Base-by-base conservation (phyloP, 2,888 invertebrate species). In the Eupeodes luniger region DNA sequence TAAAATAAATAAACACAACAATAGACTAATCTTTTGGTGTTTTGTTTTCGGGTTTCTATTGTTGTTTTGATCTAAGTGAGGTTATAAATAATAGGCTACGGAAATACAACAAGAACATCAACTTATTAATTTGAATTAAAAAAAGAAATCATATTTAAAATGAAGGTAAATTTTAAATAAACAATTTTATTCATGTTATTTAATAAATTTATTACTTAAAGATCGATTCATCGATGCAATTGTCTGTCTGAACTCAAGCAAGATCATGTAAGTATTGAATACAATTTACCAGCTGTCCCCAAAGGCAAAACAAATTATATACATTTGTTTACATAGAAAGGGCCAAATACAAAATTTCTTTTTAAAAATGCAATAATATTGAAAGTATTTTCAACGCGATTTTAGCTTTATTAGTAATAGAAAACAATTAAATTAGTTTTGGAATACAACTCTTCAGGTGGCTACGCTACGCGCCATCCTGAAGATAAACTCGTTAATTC, bases 231-330 rank as follows among this genome's bases (percentile, higher is more conserved):
- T 89, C 85, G 11, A 90, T 85, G n/a, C 91, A 91, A 74, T 57
- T 92, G 49, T 86, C n/a, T n/a, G n/a, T n/a, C 90, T 4, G 91
- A 93, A 79, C 90, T 93, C 1, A 92, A 93, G 66, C 93, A 93
- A 70, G 92, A 91, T 75, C 90, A 92, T 91, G 93, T 93, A 89
- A 91, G 90, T 89, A 51, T 27, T 27, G 3, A 7, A 34, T 19
- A 2, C 19, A 27, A 49, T 36, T 27, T 27, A 27, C 2, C 27
- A 27, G 27, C 27, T 27, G 27, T 27, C 27, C 27, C 3, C 27
- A 27, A 27, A 27, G 27, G 27, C 27, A 27, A 27, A 27, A 0
- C 2, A 27, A 27, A 3, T 27, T 27, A 27, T 27, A 27, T 27
- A 27, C 27, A 27, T 27, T 1, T 27, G 27, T 27, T 3, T 27